Base-by-base conservation (phyloP, 2,797 vertebrate species). In the Mastacembelus armatus region DNA sequence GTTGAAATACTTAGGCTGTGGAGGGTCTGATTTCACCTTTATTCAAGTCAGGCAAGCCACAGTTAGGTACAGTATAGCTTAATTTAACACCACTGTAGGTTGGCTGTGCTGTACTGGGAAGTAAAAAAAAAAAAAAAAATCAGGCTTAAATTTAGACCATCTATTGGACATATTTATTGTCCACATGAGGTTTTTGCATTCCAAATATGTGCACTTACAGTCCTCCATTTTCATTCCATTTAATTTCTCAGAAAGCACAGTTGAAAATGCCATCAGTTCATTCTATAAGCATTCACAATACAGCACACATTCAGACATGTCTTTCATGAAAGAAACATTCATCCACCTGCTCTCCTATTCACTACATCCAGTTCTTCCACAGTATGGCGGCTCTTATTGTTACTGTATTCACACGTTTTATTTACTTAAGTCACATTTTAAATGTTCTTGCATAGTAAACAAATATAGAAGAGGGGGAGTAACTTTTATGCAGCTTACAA, bases 81-180 rank as follows among this genome's bases (percentile, higher is more conserved):
- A 49, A 44, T 71, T 72, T 66, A 32, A 63, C 48, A 50, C 73
- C 19, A 30, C 35, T 15, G 5, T 27, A 10, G 47, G 56, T 60
- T 58, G 49, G 66, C 67, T 5, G 15, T 11, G 35, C 35, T 60
- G 24, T 52, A 61, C 45, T 70, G 72, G 56, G 43, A 71, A 74
- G 55, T 51, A 63, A 27, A 27, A 11, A 24, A 60, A 71, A 74
- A 55, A 51, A 63, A 27, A 27, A 11, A 24, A 60, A 74, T 74
- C 60, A 35, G 71, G 65, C 84, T 74, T 82, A 74, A 69, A 73
- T 71, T 68, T 27, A 27, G 56, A 66, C 71, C 77, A 73, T 84
- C 80, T 84, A 71, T 80, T 77, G 73, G 69, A 48, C 83, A 44
- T 73, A 74, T 78, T 63, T 66, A 72, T 47, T 35, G 73, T 66